Percentiles rank a stretch among this genome's conserved stretches.
phyloP scores from a whole-genome alignment of 2,113 vertebrate genomes.

The Podilymbus podiceps region DNA sequence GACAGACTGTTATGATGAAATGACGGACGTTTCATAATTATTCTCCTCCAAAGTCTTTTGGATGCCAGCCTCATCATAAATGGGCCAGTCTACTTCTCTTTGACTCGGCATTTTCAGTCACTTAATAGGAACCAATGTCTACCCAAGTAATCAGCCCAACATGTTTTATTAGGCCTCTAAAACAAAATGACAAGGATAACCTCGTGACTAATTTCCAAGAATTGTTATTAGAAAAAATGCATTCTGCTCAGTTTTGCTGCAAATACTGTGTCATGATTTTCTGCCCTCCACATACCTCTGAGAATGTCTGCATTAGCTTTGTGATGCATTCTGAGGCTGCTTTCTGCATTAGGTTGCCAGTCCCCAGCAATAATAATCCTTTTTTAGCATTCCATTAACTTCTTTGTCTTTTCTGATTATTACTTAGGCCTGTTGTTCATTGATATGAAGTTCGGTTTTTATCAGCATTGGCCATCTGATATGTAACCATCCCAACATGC shows the following conservation, averaged over 20 bases:
- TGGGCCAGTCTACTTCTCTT: background rate
- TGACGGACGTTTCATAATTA: conserved; percentile 19
- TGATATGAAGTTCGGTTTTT: background rate
- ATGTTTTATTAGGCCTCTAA: background rate
- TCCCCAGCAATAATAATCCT: background rate
- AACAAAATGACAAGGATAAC: background rate
- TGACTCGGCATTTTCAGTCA: background rate
- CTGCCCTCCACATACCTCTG: background rate
- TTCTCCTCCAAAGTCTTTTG: conserved; percentile 17
- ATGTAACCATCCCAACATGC: background rate
- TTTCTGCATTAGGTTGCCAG: background rate
- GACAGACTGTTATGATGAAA: conserved; percentile 45
- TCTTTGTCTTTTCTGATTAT: background rate
- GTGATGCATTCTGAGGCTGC: background rate
- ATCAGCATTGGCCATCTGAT: background rate
- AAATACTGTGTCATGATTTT: background rate
- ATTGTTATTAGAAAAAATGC: background rate
- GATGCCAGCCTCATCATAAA: background rate
- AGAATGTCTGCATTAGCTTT: background rate
- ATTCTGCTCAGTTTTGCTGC: background rate
- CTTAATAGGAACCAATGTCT: background rate
- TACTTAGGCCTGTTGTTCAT: background rate
- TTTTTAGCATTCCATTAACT: background rate
- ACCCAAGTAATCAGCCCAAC: background rate
- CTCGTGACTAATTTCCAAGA: background rate